phyloP scores from a whole-genome alignment of 2,888 invertebrate genomes.

The Dolichopus griseipennis region DNA sequence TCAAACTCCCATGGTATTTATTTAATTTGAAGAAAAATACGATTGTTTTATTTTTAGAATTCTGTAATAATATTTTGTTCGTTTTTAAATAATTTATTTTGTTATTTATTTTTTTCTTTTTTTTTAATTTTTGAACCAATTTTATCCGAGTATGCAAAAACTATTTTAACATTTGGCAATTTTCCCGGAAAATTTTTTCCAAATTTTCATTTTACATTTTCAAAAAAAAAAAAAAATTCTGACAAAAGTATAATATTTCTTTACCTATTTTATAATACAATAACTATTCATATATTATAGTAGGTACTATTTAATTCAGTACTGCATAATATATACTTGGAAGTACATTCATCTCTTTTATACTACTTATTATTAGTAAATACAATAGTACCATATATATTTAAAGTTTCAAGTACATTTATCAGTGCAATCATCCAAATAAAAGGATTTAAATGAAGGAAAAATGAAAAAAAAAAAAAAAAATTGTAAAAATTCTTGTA shows the following conservation, averaged over 20 bases:
- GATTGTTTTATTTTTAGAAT: too few relatives aligned
- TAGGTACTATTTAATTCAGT: too few relatives aligned
- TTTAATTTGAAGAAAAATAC: too few relatives aligned
- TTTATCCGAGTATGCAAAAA: neutral
- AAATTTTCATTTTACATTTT: too few relatives aligned
- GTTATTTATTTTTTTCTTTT: neutral
- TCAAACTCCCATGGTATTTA: too few relatives aligned
- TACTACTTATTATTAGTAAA: neutral
- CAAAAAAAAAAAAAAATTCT: too few relatives aligned
- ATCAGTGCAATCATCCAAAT: constrained; percentile 1
- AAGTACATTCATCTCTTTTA: too few relatives aligned
- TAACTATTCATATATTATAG: too few relatives aligned
- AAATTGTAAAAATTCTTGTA: neutral
- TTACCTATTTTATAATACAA: too few relatives aligned
- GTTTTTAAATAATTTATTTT: neutral
- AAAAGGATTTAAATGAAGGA: neutral
- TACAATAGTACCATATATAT: neutral
- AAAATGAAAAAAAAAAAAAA: neutral
- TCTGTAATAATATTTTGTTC: too few relatives aligned
- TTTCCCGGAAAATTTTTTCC: neutral
- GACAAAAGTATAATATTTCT: too few relatives aligned
- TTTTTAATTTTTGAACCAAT: neutral
- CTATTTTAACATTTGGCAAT: neutral
- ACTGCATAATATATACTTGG: too few relatives aligned
- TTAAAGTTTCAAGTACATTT: constrained; percentile 6